These are phyloP conservation scores for Drosophila acutilabella DNA, from an alignment of 2,888 invertebrate species.

Conservation along the genomic window DNA sequence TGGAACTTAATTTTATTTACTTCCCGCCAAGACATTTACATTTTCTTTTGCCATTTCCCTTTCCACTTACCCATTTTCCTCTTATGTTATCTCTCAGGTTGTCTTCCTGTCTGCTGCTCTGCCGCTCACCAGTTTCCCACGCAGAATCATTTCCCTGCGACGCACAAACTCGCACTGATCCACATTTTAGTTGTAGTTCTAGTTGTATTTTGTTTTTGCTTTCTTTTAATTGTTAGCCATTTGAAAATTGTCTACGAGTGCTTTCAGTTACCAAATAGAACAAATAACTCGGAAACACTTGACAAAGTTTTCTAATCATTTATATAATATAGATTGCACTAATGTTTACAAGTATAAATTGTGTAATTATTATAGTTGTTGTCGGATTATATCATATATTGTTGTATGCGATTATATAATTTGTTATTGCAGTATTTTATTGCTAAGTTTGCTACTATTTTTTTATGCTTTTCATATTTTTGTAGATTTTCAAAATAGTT, in stretches of 20 bases:
- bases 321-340: conserved; percentile 42
- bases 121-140: conserved; percentile 4
- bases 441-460: conserved; percentile 37
- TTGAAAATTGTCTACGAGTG: conserved; percentile 58
- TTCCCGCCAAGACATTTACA: neutral
- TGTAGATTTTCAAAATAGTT: neutral
- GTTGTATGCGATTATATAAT: conserved; percentile 48
- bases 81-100: conserved; percentile 38
- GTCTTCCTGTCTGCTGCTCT: conserved; percentile 24
- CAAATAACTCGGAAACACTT: conserved; percentile 16
- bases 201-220: neutral
- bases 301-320: conserved; percentile 17
- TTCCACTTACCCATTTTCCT: conserved; percentile 35
- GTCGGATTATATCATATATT: conserved; percentile 31
- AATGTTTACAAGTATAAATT: conserved; percentile 38
- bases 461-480: neutral
- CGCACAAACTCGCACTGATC: conserved; percentile 32
- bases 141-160: conserved; percentile 15
- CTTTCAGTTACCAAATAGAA: conserved; percentile 35
- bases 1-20: neutral
- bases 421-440: conserved; percentile 30
- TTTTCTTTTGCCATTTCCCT: neutral
- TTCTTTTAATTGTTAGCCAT: neutral
- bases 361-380: conserved; percentile 16
- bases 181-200: neutral